Base-by-base conservation (phyloP, 2,113 vertebrate species). In the Triplophysa dalaica region DNA sequence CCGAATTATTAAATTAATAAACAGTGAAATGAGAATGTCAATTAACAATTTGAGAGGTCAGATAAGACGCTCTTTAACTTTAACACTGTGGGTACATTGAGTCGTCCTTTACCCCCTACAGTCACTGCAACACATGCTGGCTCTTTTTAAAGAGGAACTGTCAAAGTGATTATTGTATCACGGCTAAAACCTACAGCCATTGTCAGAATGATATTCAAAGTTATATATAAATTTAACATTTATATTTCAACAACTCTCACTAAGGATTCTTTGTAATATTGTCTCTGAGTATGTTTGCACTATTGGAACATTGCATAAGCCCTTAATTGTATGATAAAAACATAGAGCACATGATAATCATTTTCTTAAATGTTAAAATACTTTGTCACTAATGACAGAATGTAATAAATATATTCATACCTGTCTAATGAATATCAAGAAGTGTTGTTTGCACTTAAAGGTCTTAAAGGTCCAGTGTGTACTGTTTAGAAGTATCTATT, bases 131-230 rank as follows among this genome's bases (percentile, higher is more conserved):
- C 29, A 77, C 12, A 38, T 61, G 12, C 6, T 54, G 72, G 38
- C n/a, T 70, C 60, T 24, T 24, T 76, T 80, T 58, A 58, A 9
- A 38, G 58, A 64, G 45, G 41, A 29, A 54, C 26, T 81, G 78
- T 80, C 78, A 83, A 65, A 74, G 54, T 61, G 77, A 80, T 75
- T 74, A 76, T 79, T 17, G 64, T 75, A 75, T 79, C 78, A 67
- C 50, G 52, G 56, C 63, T 75, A 45, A 56, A 75, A 64, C 79
- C 66, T 74, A 61, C 70, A 81, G 79, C 58, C 13, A 74, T 61
- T 77, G 81, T 65, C 75, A 65, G 68, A 73, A 4, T 65, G 61
- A 82, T 77, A 43, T 64, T 64, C 43, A 45, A 62, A 54, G 63
- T 67, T 58, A 65, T 81, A 73, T 75, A 70, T 84, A 69, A 78